These are phyloP conservation scores for Isoperla grammatica DNA, from an alignment of 2,888 invertebrate species.

Conservation along the genomic window DNA sequence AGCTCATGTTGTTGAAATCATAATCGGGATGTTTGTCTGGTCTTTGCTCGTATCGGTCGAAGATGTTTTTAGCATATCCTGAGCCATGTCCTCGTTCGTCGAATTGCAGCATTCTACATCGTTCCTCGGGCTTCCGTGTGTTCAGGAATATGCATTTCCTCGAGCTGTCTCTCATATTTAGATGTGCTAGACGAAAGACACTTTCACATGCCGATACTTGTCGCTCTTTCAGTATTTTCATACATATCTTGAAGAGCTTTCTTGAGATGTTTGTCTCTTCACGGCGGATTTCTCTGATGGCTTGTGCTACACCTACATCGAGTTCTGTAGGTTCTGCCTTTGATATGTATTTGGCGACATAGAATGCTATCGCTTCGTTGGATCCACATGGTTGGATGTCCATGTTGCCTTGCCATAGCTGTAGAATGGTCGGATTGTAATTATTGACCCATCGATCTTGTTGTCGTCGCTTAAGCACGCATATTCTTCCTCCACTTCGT, in stretches of 20 bases:
- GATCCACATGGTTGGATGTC: constrained; percentile 39
- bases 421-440: constrained; percentile 35
- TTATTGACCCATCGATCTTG: constrained; percentile 35
- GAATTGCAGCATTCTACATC: too few relatives aligned
- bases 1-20: constrained; percentile 23
- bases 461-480: too few relatives aligned
- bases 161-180: too few relatives aligned
- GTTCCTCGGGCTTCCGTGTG: too few relatives aligned
- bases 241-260: too few relatives aligned
- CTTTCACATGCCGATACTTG: background rate
- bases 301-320: constrained; percentile 29
- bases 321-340: constrained; percentile 27
- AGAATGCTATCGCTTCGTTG: constrained; percentile 37
- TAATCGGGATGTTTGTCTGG: constrained; percentile 25
- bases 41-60: constrained; percentile 23
- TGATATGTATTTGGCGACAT: constrained; percentile 30
- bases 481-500: too few relatives aligned
- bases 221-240: too few relatives aligned
- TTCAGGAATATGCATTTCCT: too few relatives aligned
- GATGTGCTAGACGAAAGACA: too few relatives aligned
- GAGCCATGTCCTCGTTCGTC: too few relatives aligned
- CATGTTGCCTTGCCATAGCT: constrained; percentile 38
- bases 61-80: too few relatives aligned
- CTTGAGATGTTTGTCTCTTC: constrained; percentile 32
- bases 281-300: constrained; percentile 31